These are phyloP conservation scores for Pempheris klunzingeri DNA, from an alignment of 2,797 vertebrate genomes.

Conservation along the genomic window DNA sequence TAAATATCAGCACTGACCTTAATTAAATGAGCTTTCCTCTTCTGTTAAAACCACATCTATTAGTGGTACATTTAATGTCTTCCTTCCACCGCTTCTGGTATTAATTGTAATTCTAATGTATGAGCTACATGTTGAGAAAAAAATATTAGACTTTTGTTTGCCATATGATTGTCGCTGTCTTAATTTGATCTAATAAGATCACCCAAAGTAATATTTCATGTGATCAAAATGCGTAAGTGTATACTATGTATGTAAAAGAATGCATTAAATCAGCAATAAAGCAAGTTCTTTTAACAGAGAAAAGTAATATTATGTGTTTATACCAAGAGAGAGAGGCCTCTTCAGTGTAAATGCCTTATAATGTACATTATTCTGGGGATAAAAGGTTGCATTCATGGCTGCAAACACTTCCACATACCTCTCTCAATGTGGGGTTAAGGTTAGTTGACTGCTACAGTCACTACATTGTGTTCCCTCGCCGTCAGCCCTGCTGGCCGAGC, in stretches of 20 bases:
- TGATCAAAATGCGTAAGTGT: conserved; percentile 65
- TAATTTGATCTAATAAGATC: conserved; percentile 62
- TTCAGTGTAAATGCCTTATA: no score
- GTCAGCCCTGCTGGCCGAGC: conserved; percentile 40
- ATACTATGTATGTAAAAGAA: conserved; percentile 68
- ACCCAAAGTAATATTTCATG: conserved; percentile 55
- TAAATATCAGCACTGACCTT: conserved; percentile 57
- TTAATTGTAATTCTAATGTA: conserved; percentile 59
- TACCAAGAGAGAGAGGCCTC: background rate
- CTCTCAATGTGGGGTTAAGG: conserved; percentile 28
- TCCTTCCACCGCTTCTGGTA: conserved; percentile 68
- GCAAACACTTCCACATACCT: conserved; percentile 23
- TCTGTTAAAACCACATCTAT: conserved; percentile 50
- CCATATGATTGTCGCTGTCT: conserved; percentile 64
- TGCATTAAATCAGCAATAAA: conserved; percentile 83
- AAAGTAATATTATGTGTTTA: conserved; percentile 8
- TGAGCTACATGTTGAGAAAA: conserved; percentile 46
- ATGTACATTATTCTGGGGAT: conserved; percentile 35
- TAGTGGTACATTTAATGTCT: conserved; percentile 63
- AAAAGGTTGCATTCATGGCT: conserved; percentile 27
- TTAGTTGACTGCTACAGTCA: conserved; percentile 46
- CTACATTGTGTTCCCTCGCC: conserved; percentile 47
- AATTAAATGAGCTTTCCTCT: conserved; percentile 60
- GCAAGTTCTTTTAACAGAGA: conserved; percentile 65
- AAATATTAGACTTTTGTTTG: conserved; percentile 58